Evolutionary conservation across 2,888 invertebrate species (phyloP).

Genomic region (Diaphora mendica): DNA sequence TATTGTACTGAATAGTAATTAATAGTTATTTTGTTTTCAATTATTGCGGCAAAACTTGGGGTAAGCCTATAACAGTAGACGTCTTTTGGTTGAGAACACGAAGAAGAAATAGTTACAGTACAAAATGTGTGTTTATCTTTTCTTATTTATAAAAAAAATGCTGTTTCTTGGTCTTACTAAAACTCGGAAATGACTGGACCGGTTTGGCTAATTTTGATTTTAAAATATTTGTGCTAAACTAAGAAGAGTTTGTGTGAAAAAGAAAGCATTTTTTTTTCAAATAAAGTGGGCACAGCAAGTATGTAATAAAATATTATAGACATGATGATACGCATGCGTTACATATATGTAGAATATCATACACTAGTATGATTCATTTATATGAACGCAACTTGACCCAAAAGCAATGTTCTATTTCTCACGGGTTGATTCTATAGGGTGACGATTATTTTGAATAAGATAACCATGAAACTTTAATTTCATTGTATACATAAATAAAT

Average conservation of each 20-base stretch:
- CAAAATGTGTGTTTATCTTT: neutral
- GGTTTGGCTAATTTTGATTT: too few species aligned
- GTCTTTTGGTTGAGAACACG: too few species aligned
- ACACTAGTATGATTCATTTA: neutral
- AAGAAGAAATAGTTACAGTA: neutral
- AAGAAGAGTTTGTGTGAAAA: too few species aligned
- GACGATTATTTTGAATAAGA: conserved; percentile 1
- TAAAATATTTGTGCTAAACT: too few species aligned
- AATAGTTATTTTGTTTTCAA: too few species aligned
- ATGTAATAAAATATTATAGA: neutral
- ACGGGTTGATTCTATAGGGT: conserved; percentile 7
- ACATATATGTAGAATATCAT: neutral
- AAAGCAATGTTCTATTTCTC: conserved; percentile 19
- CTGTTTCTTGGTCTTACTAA: too few species aligned
- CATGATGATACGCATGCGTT: neutral
- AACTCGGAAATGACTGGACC: too few species aligned
- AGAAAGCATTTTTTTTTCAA: too few species aligned
- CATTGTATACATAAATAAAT: neutral
- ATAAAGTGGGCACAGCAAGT: too few species aligned
- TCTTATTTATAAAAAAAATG: too few species aligned
- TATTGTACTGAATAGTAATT: neutral
- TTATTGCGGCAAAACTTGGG: too few species aligned
- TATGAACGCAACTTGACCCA: conserved; percentile 17
- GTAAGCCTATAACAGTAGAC: too few species aligned
- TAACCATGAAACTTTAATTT: conserved; percentile 2